Percentiles rank a stretch among this genome's conserved stretches.
Evolutionary conservation across 2,888 invertebrate genomes (phyloP).

Genomic region (Hydriomena furcata): DNA sequence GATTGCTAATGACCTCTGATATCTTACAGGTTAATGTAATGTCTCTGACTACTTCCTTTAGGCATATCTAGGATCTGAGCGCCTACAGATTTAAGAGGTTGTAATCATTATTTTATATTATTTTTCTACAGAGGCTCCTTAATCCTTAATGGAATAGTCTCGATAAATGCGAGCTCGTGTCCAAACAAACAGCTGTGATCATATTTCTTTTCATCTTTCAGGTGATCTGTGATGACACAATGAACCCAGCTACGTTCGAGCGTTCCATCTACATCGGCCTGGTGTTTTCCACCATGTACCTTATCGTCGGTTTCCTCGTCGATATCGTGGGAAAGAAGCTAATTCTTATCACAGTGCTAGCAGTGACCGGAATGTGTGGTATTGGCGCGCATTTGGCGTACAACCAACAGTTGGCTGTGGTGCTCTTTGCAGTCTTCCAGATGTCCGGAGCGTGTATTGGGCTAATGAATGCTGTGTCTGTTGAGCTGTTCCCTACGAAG

Average conservation of each 20-base stretch:
- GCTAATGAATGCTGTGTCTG: slow-evolving; percentile 82
- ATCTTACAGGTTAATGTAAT: too few species aligned
- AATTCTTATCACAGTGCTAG: slow-evolving; percentile 75
- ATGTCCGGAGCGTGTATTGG: slow-evolving; percentile 83
- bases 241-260: slow-evolving; percentile 85
- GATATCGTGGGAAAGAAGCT: slow-evolving; percentile 80
- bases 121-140: too few species aligned
- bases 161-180: too few species aligned
- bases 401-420: slow-evolving; percentile 82
- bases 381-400: slow-evolving; percentile 84
- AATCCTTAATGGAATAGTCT: too few species aligned
- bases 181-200: too few species aligned
- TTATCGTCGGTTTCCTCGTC: slow-evolving; percentile 85
- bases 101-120: too few species aligned
- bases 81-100: too few species aligned
- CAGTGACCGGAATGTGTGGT: slow-evolving; percentile 82
- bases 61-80: too few species aligned
- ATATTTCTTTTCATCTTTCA: too few species aligned
- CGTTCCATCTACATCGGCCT: slow-evolving; percentile 87
- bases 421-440: slow-evolving; percentile 82
- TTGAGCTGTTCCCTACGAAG: slow-evolving; percentile 84
- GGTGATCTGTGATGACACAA: slow-evolving; percentile 75
- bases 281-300: slow-evolving; percentile 85
- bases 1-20: too few species aligned
- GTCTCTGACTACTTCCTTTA: too few species aligned